A percentile compares a stretch with the other conserved stretches of the same genome.
phyloP scores from a whole-genome alignment of 2,113 vertebrate genomes.

The Nicator chloris region DNA sequence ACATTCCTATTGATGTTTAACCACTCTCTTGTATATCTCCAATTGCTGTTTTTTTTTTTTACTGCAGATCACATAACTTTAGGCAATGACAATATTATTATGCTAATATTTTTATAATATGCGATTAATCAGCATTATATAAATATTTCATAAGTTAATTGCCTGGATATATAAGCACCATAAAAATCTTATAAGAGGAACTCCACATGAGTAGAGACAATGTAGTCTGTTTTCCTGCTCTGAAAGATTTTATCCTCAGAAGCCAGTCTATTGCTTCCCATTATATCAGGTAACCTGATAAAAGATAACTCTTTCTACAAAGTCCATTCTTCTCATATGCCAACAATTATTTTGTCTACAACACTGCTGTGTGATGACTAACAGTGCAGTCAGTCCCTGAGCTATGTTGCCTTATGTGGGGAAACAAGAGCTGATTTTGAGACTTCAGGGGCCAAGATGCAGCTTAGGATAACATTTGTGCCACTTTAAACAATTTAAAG shows the following conservation, averaged over 20 bases:
- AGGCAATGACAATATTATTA: neutral
- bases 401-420: neutral
- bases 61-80: neutral
- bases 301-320: neutral
- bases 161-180: neutral
- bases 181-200: neutral
- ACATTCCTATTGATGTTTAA: neutral
- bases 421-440: neutral
- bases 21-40: neutral
- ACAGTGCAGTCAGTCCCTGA: neutral
- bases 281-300: neutral
- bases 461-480: neutral
- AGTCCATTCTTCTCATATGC: neutral
- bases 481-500: neutral
- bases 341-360: neutral
- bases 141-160: conserved; percentile 6
- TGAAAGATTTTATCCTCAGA: neutral
- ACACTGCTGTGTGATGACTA: neutral
- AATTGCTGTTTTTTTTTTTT: neutral
- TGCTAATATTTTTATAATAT: neutral
- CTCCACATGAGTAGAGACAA: neutral
- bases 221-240: neutral
- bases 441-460: neutral
- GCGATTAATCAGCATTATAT: neutral
- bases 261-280: neutral